Conservation (phyloP, 2,797 vertebrate species). For the Scyliorhinus canicula region DNA sequence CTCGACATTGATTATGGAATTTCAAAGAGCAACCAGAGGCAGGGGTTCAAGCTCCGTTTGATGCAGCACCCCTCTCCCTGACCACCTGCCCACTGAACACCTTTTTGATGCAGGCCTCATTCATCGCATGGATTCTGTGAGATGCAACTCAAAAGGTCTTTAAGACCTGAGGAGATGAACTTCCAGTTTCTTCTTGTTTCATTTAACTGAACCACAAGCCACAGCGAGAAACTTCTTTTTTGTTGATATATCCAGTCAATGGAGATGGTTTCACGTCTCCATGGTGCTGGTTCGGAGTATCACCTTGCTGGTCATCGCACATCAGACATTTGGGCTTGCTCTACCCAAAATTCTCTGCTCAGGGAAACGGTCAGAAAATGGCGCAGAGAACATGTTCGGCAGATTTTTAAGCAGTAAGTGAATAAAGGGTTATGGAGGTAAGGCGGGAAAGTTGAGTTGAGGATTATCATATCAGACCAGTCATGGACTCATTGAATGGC, state of each 20-base stretch:
- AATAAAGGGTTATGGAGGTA: too few relatives aligned
- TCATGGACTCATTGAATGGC: too few relatives aligned
- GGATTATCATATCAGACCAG: too few relatives aligned
- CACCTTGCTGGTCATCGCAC: not conserved
- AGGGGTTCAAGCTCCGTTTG: not conserved
- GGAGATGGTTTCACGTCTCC: not conserved
- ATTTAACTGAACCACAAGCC: not conserved
- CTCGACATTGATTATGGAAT: constrained; percentile 4
- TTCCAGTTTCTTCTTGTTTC: not conserved
- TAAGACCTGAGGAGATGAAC: not conserved
- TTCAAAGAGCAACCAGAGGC: not conserved
- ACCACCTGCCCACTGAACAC: not conserved
- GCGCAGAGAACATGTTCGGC: not conserved
- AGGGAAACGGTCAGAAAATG: not conserved
- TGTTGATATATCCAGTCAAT: not conserved
- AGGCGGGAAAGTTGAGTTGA: too few relatives aligned
- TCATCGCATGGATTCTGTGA: not conserved
- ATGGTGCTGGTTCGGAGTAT: not conserved
- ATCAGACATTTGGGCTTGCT: not conserved
- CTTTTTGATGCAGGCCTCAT: not conserved
- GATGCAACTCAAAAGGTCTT: not conserved
- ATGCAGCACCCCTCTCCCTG: not conserved
- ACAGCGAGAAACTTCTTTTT: not conserved
- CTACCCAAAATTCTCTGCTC: not conserved
- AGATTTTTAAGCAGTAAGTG: not conserved